These are phyloP conservation scores for Chironex yamaguchii DNA, from an alignment of 30 jellyfish, hydroid and myxozoan species.

Conservation along the genomic window DNA sequence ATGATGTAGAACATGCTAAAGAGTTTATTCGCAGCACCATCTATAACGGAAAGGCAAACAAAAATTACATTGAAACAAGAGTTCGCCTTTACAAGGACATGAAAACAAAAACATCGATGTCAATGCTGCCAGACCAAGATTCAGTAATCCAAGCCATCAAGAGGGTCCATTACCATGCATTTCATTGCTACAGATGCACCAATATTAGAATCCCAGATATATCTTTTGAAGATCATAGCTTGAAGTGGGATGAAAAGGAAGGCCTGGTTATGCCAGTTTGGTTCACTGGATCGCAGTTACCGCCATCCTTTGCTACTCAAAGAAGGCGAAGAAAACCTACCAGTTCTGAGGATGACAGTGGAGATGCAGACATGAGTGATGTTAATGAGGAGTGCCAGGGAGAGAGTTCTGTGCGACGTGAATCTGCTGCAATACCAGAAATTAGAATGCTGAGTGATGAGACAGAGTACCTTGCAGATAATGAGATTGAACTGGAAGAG, in stretches of 20 bases:
- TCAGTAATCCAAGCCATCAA: constrained; percentile 65
- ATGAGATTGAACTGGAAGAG: too few species aligned
- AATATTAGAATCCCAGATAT: background rate
- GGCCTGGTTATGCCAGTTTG: constrained; percentile 53
- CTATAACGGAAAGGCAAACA: constrained; percentile 44
- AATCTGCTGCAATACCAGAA: too few species aligned
- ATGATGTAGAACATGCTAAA: constrained; percentile 10
- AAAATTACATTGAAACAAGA: constrained; percentile 55
- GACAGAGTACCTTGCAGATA: too few species aligned
- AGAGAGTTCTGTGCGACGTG: too few species aligned
- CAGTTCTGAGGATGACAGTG: background rate
- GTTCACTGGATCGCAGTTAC: constrained; percentile 62
- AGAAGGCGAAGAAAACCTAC: constrained; percentile 17
- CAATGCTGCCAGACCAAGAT: constrained; percentile 73
- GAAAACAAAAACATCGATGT: constrained; percentile 53
- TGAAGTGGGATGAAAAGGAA: constrained; percentile 47
- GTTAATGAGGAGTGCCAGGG: too few species aligned
- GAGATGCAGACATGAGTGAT: constrained; percentile 14
- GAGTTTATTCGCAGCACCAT: constrained; percentile 52
- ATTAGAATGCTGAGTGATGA: too few species aligned
- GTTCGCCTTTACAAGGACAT: constrained; percentile 52
- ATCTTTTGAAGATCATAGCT: constrained; percentile 40
- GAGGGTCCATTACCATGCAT: constrained; percentile 65
- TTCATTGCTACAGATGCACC: constrained; percentile 44
- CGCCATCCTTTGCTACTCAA: constrained; percentile 28